Conservation (phyloP, 1,140 invertebrate genomes). For the Archivesica marissinica region DNA sequence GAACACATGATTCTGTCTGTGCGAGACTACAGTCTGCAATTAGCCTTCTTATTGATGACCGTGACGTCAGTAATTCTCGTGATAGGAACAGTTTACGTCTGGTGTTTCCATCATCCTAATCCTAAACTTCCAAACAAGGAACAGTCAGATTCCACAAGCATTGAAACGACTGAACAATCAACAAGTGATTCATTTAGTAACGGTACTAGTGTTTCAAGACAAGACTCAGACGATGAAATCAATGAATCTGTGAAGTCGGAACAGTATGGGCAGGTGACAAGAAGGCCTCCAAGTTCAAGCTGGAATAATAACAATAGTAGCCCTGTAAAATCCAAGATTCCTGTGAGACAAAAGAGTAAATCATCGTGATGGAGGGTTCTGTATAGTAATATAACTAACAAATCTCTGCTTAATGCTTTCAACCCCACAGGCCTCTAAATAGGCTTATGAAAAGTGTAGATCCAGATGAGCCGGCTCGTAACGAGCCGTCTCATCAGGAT, state of each 20-base stretch:
- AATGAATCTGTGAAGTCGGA: neutral
- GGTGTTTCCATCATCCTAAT: slow-evolving; percentile 56
- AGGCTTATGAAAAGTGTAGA: no score
- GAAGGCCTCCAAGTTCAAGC: slow-evolving; percentile 15
- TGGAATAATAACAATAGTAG: slow-evolving; percentile 46
- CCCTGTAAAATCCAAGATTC: slow-evolving; percentile 57
- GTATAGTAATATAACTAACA: no score
- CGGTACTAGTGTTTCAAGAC: neutral
- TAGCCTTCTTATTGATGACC: slow-evolving; percentile 43
- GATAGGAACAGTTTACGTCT: slow-evolving; percentile 51
- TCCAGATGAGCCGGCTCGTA: no score
- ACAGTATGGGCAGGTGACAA: slow-evolving; percentile 19
- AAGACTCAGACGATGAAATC: neutral
- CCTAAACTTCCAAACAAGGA: neutral
- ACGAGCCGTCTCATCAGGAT: no score
- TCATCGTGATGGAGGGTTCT: no score
- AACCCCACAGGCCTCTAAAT: no score
- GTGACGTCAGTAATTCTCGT: slow-evolving; percentile 38
- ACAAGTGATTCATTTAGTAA: neutral
- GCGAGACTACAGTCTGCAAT: slow-evolving; percentile 28
- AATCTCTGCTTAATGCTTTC: no score
- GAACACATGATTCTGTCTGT: slow-evolving; percentile 58
- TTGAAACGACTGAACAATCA: neutral
- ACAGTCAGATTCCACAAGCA: neutral
- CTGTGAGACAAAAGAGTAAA: slow-evolving; percentile 30